These are phyloP conservation scores for Halichondria panicea DNA, from an alignment of 37 sponge, comb jelly and placozoan genomes.

Conservation along the genomic window DNA sequence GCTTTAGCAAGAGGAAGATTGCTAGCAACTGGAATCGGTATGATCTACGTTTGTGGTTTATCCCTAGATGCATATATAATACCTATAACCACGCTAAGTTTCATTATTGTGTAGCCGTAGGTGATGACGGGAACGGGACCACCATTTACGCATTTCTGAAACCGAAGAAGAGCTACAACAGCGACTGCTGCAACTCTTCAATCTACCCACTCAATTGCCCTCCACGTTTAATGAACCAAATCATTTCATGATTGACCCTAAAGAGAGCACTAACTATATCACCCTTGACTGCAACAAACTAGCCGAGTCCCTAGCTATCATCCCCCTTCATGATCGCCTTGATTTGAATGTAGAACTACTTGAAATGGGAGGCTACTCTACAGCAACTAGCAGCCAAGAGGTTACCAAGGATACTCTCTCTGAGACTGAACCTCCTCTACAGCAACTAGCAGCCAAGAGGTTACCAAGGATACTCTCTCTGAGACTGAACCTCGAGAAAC, in stretches of 20 bases:
- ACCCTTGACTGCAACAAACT: slow-evolving; percentile 25
- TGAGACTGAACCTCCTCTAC: no score
- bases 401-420: no score
- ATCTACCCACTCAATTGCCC: slow-evolving; percentile 21
- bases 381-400: no score
- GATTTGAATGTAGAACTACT: slow-evolving; percentile 28
- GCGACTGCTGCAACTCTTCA: slow-evolving; percentile 44
- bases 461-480: no score
- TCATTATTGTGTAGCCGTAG: neutral
- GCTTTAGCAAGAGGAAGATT: slow-evolving; percentile 34
- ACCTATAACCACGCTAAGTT: neutral
- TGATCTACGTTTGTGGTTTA: no score
- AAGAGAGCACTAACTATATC: neutral
- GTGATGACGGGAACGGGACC: neutral
- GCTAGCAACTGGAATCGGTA: slow-evolving; percentile 46
- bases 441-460: no score
- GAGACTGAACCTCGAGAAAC: no score
- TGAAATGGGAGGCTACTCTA: slow-evolving; percentile 10
- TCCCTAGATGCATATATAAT: slow-evolving; percentile 12
- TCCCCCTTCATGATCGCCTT: slow-evolving; percentile 38
- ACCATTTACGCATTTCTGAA: neutral
- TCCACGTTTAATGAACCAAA: neutral
- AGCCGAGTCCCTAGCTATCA: slow-evolving; percentile 16
- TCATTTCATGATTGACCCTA: neutral
- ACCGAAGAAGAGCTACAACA: slow-evolving; percentile 33